Conservation (phyloP, 2,113 vertebrate species). For the Megaptera novaeangliae region DNA sequence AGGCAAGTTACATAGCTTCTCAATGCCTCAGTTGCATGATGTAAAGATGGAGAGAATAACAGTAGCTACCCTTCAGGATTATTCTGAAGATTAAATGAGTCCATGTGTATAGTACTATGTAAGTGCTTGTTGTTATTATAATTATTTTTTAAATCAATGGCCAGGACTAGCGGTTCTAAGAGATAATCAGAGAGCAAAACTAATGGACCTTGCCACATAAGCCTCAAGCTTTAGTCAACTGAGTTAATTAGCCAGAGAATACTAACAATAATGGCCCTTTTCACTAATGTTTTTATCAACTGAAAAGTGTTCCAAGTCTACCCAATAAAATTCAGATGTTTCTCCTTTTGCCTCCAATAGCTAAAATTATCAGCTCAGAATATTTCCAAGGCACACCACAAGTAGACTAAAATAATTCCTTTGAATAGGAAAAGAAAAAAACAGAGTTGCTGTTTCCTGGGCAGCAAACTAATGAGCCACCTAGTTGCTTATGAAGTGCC, state of each 20-base stretch:
- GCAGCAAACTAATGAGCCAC: slow-evolving; percentile 25
- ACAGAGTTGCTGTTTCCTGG: background rate
- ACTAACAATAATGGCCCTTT: background rate
- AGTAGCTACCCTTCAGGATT: background rate
- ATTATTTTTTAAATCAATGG: slow-evolving; percentile 30
- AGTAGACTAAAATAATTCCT: background rate
- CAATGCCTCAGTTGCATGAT: background rate
- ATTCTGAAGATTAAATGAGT: background rate
- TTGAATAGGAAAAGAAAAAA: background rate
- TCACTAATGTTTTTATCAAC: background rate
- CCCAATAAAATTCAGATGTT: slow-evolving; percentile 4
- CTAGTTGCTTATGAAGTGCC: background rate
- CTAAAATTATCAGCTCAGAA: slow-evolving; percentile 25
- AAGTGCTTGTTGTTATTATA: background rate
- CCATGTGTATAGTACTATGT: background rate
- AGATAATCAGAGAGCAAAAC: background rate
- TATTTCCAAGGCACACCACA: background rate
- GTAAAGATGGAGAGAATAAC: background rate
- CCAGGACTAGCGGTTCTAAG: background rate
- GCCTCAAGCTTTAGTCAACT: background rate
- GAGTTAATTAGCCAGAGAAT: background rate
- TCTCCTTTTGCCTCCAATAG: background rate
- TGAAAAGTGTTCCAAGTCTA: background rate
- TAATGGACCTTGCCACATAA: background rate
- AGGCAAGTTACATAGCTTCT: background rate